These are phyloP conservation scores for Pachycephus smyrnensis DNA, from an alignment of 2,888 invertebrate species.

Conservation along the genomic window DNA sequence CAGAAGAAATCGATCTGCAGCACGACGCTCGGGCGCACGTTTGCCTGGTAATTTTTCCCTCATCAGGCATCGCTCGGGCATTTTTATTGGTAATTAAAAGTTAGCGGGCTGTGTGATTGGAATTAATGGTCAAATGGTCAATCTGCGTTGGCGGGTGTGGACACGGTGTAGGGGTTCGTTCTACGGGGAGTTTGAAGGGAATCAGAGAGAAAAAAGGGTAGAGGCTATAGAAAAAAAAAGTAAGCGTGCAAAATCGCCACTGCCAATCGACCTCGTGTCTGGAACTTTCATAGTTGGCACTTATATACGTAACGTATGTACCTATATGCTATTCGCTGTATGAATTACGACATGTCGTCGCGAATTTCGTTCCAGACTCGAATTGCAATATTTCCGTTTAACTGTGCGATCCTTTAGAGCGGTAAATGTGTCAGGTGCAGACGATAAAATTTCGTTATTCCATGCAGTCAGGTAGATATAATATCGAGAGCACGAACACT, in stretches of 20 bases:
- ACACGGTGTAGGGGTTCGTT: background rate
- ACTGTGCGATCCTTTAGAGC: background rate
- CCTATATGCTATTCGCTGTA: background rate
- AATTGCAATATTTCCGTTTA: background rate
- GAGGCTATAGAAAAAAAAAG: background rate
- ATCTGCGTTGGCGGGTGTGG: constrained; percentile 13
- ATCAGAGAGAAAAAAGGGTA: background rate
- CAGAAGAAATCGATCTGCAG: constrained; percentile 32
- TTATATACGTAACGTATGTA: background rate
- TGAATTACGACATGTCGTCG: background rate
- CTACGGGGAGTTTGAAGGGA: background rate
- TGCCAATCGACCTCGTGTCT: constrained; percentile 1
- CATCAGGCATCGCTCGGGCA: constrained; percentile 51
- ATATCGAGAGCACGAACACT: background rate
- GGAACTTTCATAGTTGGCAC: background rate
- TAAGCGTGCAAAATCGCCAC: background rate
- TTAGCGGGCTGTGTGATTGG: constrained; percentile 61
- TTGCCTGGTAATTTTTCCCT: constrained; percentile 52
- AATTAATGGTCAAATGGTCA: constrained; percentile 64
- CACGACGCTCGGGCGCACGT: constrained; percentile 26
- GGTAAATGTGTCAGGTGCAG: background rate
- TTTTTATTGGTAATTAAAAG: constrained; percentile 66
- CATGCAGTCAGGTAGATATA: background rate
- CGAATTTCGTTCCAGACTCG: background rate
- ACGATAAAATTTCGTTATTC: background rate